phyloP scores from a whole-genome alignment of 2,888 invertebrate species.

The Rambutsinella grinnellia region DNA sequence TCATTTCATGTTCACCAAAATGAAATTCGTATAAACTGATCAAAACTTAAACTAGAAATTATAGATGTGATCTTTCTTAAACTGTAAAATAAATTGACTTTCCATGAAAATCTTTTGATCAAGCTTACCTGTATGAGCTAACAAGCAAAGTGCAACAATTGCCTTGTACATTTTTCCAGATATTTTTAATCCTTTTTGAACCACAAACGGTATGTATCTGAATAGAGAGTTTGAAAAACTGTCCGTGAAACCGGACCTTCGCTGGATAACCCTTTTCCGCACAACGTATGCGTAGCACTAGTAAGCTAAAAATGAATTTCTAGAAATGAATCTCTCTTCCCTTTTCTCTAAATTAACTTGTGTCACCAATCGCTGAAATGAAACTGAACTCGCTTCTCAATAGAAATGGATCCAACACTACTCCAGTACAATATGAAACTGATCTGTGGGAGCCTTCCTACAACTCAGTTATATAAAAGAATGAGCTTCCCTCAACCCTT shows the following conservation, averaged over 20 bases:
- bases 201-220: constrained; percentile 8
- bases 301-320: too few species aligned
- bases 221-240: neutral
- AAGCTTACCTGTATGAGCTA: constrained; percentile 48
- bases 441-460: constrained; percentile 17
- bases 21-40: neutral
- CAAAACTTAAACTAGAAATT: too few species aligned
- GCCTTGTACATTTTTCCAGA: constrained; percentile 43
- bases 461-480: constrained; percentile 32
- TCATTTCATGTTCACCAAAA: neutral
- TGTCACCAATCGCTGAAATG: constrained; percentile 53
- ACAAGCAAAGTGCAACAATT: constrained; percentile 25
- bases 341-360: constrained; percentile 38
- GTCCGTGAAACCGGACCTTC: constrained; percentile 44
- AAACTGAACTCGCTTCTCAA: constrained; percentile 51
- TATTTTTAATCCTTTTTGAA: neutral
- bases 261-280: too few species aligned
- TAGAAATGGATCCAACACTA: constrained; percentile 44
- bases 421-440: constrained; percentile 37
- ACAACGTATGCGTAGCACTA: too few species aligned
- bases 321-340: too few species aligned
- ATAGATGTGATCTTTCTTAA: too few species aligned
- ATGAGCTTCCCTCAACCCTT: constrained; percentile 5
- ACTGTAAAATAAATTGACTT: neutral
- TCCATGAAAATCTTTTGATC: neutral